These are phyloP conservation scores for Eupeodes luniger DNA, from an alignment of 2,888 invertebrate species.

Conservation along the genomic window DNA sequence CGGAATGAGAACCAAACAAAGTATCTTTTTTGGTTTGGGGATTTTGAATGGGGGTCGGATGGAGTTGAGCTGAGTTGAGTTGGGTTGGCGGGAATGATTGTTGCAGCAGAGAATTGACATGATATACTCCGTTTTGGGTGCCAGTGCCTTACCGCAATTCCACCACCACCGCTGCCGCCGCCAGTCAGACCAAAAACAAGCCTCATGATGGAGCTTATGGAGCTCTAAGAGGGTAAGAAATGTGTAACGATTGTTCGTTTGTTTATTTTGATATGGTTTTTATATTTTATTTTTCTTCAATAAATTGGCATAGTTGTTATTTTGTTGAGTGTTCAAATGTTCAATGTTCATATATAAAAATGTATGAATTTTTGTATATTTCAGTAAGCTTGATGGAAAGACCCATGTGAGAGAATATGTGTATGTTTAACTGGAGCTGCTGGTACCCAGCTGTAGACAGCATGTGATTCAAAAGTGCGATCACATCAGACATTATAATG, in stretches of 20 bases:
- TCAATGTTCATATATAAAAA: slow-evolving; percentile 25
- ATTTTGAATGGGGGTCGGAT: slow-evolving; percentile 30
- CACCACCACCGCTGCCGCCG: background rate
- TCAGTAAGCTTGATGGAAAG: background rate
- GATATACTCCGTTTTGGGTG: slow-evolving; percentile 51
- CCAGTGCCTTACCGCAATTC: background rate
- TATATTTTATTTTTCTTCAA: slow-evolving; percentile 25
- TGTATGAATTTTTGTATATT: slow-evolving; percentile 4
- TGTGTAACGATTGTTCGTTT: slow-evolving; percentile 68
- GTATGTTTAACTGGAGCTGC: background rate
- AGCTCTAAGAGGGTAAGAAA: slow-evolving; percentile 40
- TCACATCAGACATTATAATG: slow-evolving; percentile 28
- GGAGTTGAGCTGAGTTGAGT: slow-evolving; percentile 26
- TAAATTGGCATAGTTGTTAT: slow-evolving; percentile 71
- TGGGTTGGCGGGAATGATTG: slow-evolving; percentile 49
- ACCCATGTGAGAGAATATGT: background rate
- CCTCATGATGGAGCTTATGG: background rate
- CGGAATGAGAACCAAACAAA: slow-evolving; percentile 60
- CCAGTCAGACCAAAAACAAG: background rate
- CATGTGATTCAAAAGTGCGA: slow-evolving; percentile 39
- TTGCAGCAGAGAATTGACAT: slow-evolving; percentile 65
- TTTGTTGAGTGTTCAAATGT: slow-evolving; percentile 33
- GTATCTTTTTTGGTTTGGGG: slow-evolving; percentile 31
- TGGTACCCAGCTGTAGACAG: slow-evolving; percentile 26
- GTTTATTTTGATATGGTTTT: slow-evolving; percentile 51